Evolutionary conservation across 2,888 invertebrate genomes (phyloP), one percentile per base, ranked within the genome.

Genomic region (Galerucella pusilla): DNA sequence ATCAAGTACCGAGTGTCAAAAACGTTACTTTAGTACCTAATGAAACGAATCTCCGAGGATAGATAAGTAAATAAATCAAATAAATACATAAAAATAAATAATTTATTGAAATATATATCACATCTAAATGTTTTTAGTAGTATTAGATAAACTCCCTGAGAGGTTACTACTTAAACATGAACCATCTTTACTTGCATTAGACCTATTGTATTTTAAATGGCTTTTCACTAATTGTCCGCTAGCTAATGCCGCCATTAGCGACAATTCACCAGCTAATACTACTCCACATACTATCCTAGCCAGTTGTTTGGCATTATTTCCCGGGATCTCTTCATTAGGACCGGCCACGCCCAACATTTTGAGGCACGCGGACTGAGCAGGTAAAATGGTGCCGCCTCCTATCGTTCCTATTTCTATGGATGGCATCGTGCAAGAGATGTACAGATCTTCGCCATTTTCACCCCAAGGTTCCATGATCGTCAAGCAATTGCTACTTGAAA

Each of bases 371-470:
- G 94, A 91, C 87, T 99, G 99, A 0, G 96, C 94, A 0, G 96
- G 93, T 79, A 99, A 89, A 10, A 96, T 92, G 0, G 99, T 99
- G 4, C 99, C 99, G 0, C 99, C 99, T 0, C 97, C 93, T 1
- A 99, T 93, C 0, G 98, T 99, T 25, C 98, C 99, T 6, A 98
- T 94, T 89, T 99, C 99, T 75, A 99, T 90, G 6, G 95, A 97
- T 2, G 98, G 98, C 98, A 99, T 98, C 0, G 97, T 97, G 86
- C 97, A 97, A 0, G 96, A 95, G 57, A 98, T 94, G 84, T 96
- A 95, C 11, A 99, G 89, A 87, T 98, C 97, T 49, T 93, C 91
- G 1, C 91, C 91, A 71, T 91, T 91, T 52, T 92, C 92, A 9
- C 94, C 93, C 89, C 92, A 93, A 0, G 92, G 91, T 85, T 98